Evolutionary conservation across 2,888 invertebrate species (phyloP).

Genomic region (Napeogenes sylphis): DNA sequence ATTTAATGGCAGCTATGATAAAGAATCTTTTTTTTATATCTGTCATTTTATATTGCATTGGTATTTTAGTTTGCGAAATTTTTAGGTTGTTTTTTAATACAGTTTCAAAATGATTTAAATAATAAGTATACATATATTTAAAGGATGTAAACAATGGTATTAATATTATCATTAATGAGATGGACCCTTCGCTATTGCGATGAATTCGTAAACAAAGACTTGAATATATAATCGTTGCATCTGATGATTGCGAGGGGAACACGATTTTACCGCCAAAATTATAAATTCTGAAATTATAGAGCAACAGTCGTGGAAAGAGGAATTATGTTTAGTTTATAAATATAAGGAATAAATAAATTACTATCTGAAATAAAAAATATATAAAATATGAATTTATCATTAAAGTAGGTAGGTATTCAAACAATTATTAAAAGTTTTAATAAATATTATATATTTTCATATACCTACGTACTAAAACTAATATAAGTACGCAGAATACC

Average conservation of each 20-base stretch:
- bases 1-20: neutral
- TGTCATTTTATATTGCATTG: neutral
- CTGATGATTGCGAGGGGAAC: slow-evolving; percentile 51
- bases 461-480: no score
- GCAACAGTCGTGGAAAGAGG: slow-evolving; percentile 10
- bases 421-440: no score
- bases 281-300: slow-evolving; percentile 22
- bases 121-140: no score
- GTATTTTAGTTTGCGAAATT: neutral
- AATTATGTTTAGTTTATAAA: neutral
- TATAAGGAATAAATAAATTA: no score
- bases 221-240: slow-evolving; percentile 68
- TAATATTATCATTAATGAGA: slow-evolving; percentile 58
- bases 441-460: no score
- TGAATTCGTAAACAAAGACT: slow-evolving; percentile 65
- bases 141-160: slow-evolving; percentile 40
- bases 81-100: neutral
- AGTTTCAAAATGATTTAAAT: neutral
- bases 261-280: slow-evolving; percentile 36
- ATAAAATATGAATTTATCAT: no score
- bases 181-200: slow-evolving; percentile 59
- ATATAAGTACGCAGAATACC: no score
- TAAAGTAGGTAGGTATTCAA: no score
- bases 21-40: no score
- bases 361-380: no score